Percentiles rank a stretch among this genome's conserved stretches.
phyloP scores from a whole-genome alignment of 2,113 vertebrate genomes.

The Lasiurus cinereus region DNA sequence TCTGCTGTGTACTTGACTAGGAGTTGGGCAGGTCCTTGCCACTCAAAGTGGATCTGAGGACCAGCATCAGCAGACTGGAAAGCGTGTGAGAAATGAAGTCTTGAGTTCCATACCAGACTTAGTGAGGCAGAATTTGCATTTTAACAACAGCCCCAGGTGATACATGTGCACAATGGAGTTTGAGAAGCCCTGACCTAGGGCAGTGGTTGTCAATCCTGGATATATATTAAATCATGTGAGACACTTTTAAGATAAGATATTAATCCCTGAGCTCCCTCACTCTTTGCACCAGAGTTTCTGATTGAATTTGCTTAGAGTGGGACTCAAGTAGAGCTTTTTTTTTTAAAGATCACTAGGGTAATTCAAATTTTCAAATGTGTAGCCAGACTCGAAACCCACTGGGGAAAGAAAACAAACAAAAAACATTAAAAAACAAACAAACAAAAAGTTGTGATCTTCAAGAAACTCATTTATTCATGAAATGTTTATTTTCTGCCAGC shows the following conservation, averaged over 20 bases:
- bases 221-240: background rate
- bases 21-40: background rate
- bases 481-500: slow-evolving; percentile 36
- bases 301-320: background rate
- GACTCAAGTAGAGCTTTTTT: background rate
- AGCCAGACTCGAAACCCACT: slow-evolving; percentile 24
- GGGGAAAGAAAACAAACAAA: slow-evolving; percentile 45
- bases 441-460: background rate
- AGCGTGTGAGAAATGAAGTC: slow-evolving; percentile 42
- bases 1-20: slow-evolving; percentile 48
- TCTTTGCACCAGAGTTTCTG: background rate
- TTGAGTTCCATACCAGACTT: background rate
- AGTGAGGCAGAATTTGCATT: slow-evolving; percentile 27
- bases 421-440: slow-evolving; percentile 53
- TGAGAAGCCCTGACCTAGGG: background rate
- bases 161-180: background rate
- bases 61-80: background rate
- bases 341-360: background rate
- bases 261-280: background rate
- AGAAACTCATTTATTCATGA: slow-evolving; percentile 4
- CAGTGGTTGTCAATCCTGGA: background rate
- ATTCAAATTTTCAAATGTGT: slow-evolving; percentile 13
- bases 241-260: background rate
- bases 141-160: background rate
- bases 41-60: background rate